Evolutionary conservation across 2,888 invertebrate genomes (phyloP), one percentile per base, ranked within the genome.

Genomic region (Linnaemya tessellans): DNA sequence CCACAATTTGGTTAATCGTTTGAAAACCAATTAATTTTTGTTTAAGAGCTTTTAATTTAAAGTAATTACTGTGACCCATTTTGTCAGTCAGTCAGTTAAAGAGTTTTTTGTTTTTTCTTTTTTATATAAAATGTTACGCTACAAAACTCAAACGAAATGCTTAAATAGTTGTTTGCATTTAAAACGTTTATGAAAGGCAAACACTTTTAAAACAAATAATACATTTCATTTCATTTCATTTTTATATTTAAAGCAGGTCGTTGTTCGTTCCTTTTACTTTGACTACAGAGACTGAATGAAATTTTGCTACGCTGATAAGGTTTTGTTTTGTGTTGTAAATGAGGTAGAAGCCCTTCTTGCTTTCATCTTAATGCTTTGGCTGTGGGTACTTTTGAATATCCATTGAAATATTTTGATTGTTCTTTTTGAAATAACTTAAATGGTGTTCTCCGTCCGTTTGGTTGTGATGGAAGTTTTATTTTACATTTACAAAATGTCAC

Each of bases 401-500:
- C 68, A 51, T 62, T 49, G 18, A 60, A 60, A 60, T 51, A 68
- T 22, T 38, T 56, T 20, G 51, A n/a, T 56, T 75, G 62, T 75
- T 75, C 41, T 43, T 75, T 41, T 51, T 22, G 1, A 30, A 15
- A 56, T 56, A 25, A 18, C 22, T 51, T 41, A 43, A 22, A 56
- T 56, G 25, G 20, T n/a, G 60, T 54, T 22, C 22, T 13, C 20
- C n/a, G n/a, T 49, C 13, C 18, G 35, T 18, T 35, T 35, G 20
- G 51, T 15, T 18, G 3, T n/a, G 41, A 49, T 43, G n/a, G 56
- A 30, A 20, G 38, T 22, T 41, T 46, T 35, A 46, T 49, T 65
- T 60, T 73, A 22, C 38, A 43, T 78, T 68, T 60, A 35, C 51
- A 41, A 65, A 51, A 54, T 75, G 81, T 70, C 81, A 75, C 68